Base-by-base conservation (phyloP, 2,888 invertebrate species). In the Hydropsyche betteni region DNA sequence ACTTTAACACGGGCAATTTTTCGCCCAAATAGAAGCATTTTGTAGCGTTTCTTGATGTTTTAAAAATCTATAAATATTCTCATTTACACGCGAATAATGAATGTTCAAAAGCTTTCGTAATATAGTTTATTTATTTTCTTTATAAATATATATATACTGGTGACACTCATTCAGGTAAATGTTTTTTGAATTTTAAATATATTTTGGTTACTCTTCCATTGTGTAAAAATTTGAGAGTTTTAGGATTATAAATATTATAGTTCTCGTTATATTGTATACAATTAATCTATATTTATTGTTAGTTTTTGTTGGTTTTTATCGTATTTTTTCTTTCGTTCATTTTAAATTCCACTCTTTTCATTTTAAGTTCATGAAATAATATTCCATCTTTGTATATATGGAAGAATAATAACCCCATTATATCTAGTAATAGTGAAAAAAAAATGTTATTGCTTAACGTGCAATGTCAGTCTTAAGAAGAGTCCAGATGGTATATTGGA, bases 351-450 rank as follows among this genome's bases (percentile, higher is more conserved):
- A 69, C 69, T 69, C 69, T 68, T 33, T 3, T 69, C 69, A 51
- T 69, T 36, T 69, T 69, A 58, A 34, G 55, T 50, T 74, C 34
- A 34, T 68, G n/a, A 77, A 68, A 70, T 50, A 75, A 75, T 79
- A 79, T 76, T 76, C 79, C 79, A 77, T 79, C 77, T 38, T 77
- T 79, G 79, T 79, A 79, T 69, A 79, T 79, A 79, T 77, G 77
- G 79, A 79, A 76, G 73, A 79, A 77, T 64, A 68, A 78, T 76
- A 74, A 79, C 79, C 79, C 79, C 79, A 79, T 79, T 76, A 64
- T 74, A 72, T 58, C 72, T 77, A 77, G 74, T 68, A 53, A 76
- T 77, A 77, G 76, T 75, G 36, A 44, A 44, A 44, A 69, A 76
- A 76, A 75, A 75, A 75, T 76, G 55, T 70, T 70, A 53, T 72